phyloP scores from a whole-genome alignment of 2,113 vertebrate genomes.

The Cryptoleucopteryx plumbea region DNA sequence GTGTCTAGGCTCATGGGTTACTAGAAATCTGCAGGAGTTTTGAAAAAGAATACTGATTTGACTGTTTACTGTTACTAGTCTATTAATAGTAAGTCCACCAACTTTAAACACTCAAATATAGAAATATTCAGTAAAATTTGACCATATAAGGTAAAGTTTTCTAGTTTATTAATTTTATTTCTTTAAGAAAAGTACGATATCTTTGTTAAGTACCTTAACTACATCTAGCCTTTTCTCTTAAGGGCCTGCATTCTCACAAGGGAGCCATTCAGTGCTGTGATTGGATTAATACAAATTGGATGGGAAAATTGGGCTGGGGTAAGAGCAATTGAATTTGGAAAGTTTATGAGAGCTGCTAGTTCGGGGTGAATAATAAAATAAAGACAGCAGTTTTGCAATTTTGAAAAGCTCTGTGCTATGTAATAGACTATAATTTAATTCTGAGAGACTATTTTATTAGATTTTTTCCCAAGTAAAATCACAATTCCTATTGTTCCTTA shows the following conservation, averaged over 20 bases:
- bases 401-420: neutral
- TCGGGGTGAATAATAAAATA: constrained; percentile 4
- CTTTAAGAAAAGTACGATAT: neutral
- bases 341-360: constrained; percentile 4
- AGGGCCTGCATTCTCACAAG: neutral
- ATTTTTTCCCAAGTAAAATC: constrained; percentile 53
- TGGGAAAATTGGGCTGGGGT: constrained; percentile 22
- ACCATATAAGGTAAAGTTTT: neutral
- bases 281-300: constrained; percentile 40
- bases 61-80: neutral
- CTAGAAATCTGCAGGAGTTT: neutral
- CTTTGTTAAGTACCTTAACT: constrained; percentile 27
- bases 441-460: constrained; percentile 51
- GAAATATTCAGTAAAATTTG: neutral
- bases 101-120: neutral
- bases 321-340: constrained; percentile 20
- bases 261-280: constrained; percentile 10
- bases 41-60: neutral
- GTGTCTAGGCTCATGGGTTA: neutral
- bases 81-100: neutral
- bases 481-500: constrained; percentile 44
- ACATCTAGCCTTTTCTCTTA: constrained; percentile 24
- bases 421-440: constrained; percentile 47
- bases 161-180: constrained; percentile 4
- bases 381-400: neutral